Base-by-base conservation (phyloP, 2,888 invertebrate genomes). In the Cephonodes hylas region DNA sequence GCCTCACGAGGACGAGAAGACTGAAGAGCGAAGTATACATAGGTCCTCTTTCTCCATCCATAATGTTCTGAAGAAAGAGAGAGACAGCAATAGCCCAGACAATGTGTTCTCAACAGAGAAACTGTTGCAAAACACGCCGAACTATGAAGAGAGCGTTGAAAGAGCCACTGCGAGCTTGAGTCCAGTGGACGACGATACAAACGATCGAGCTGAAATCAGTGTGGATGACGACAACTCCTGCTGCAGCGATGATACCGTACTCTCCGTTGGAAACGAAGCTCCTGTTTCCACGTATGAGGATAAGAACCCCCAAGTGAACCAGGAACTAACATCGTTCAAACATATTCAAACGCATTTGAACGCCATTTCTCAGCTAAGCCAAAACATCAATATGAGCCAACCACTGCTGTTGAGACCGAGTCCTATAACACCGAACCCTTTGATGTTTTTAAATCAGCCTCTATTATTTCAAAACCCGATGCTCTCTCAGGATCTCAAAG, bases 231-330 rank as follows among this genome's bases (percentile, higher is more conserved):
- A 94, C 18, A 93, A 94, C 66, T 96, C 95, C 64, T 95, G 95
- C 68, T 95, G 95, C 71, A 95, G 95, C 72, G 96, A 96, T 74
- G 96, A 96, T 76, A 97, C 96, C 46, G 96, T 96, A 3, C 80
- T 97, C 34, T 96, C 96, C 71, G 96, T 97, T 67, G 96, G 96
- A 5, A 96, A 96, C 78, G 96, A 97, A 73, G 94, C 94, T 1
- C 93, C 94, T 22, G 88, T 94, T 6, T 91, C 93, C 1, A 81
- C 73, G 42, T 88, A 79, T 27, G 79, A 79, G 20, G 83, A 84
- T 2, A 84, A 86, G 42, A 85, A 77, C 64, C 68, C 72, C 13
- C 75, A 80, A 1, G 79, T 84, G 13, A 75, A 80, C 0, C 90
- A 85, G 67, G 86, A 86, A 0, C 75, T 93, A n/a, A 89, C 94